A percentile compares a stretch with the other conserved stretches of the same genome.
phyloP scores from a whole-genome alignment of 2,888 invertebrate genomes.

The Pocota personata region DNA sequence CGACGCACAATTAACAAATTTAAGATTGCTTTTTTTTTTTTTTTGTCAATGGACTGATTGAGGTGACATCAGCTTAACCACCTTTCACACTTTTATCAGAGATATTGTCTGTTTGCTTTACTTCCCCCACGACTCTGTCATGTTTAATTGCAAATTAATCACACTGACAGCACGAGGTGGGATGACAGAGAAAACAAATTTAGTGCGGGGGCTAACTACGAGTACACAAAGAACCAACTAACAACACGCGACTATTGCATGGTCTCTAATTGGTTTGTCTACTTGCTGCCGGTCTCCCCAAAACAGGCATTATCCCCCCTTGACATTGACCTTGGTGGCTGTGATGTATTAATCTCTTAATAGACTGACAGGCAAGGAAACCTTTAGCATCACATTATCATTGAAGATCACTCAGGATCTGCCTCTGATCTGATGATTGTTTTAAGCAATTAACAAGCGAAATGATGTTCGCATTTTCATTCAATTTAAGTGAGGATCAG shows the following conservation, averaged over 20 bases:
- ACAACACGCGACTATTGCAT: slow-evolving; percentile 62
- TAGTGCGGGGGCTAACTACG: slow-evolving; percentile 38
- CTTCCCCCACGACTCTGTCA: slow-evolving; percentile 34
- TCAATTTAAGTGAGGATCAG: background rate
- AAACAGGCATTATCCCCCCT: slow-evolving; percentile 21
- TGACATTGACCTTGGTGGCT: slow-evolving; percentile 56
- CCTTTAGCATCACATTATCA: slow-evolving; percentile 30
- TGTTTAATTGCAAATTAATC: slow-evolving; percentile 69
- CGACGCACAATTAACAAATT: slow-evolving; percentile 8
- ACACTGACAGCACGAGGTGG: slow-evolving; percentile 53
- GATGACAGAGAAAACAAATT: slow-evolving; percentile 45
- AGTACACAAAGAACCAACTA: slow-evolving; percentile 42
- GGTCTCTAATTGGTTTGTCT: slow-evolving; percentile 62
- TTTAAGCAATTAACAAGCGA: slow-evolving; percentile 42
- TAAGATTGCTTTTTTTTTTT: background rate
- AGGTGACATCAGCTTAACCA: slow-evolving; percentile 57
- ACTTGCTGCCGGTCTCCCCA: slow-evolving; percentile 34
- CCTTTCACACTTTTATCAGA: slow-evolving; percentile 50
- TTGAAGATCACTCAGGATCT: slow-evolving; percentile 50
- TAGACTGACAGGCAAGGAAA: slow-evolving; percentile 43
- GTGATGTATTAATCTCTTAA: slow-evolving; percentile 51
- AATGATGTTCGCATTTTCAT: background rate
- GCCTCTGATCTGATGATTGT: slow-evolving; percentile 14
- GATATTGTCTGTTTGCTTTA: background rate
- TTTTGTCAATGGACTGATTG: background rate